These are phyloP conservation scores for Steinernema khuongi DNA, from an alignment of 1,140 invertebrate genomes.

Conservation along the genomic window DNA sequence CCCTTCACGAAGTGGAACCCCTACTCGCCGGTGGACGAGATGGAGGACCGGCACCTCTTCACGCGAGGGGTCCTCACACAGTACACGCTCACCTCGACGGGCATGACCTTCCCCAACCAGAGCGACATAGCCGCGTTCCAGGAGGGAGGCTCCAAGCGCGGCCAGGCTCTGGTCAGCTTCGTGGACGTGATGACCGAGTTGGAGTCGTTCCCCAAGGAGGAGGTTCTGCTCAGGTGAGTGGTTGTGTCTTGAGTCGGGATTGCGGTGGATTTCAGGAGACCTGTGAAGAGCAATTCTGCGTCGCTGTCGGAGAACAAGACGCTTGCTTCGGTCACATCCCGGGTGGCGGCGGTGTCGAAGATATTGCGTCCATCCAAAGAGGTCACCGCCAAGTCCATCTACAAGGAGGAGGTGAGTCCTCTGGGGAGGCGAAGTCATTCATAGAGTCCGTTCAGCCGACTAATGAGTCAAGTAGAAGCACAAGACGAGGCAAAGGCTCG, in stretches of 20 bases:
- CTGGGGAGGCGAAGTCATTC: too few species aligned
- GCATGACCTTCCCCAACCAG: conserved; percentile 3
- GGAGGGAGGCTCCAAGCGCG: background rate
- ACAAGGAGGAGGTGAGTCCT: background rate
- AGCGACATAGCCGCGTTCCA: background rate
- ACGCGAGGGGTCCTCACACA: background rate
- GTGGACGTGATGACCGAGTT: background rate
- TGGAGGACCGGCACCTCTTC: background rate
- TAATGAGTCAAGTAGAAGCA: too few species aligned
- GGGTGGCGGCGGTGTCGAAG: background rate
- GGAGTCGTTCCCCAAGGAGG: background rate
- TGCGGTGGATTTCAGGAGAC: background rate
- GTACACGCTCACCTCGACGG: conserved; percentile 3
- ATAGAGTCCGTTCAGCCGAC: too few species aligned
- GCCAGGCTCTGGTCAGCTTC: background rate
- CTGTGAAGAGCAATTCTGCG: background rate
- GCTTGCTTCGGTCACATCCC: too few species aligned
- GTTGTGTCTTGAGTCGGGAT: background rate
- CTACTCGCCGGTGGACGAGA: background rate
- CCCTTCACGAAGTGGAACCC: background rate
- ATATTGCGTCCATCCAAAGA: background rate
- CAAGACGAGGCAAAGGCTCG: too few species aligned
- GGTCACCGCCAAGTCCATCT: background rate
- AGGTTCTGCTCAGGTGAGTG: background rate
- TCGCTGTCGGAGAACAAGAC: background rate